Evolutionary conservation across 2,888 invertebrate genomes (phyloP).

Genomic region (Strigamia crassipes): DNA sequence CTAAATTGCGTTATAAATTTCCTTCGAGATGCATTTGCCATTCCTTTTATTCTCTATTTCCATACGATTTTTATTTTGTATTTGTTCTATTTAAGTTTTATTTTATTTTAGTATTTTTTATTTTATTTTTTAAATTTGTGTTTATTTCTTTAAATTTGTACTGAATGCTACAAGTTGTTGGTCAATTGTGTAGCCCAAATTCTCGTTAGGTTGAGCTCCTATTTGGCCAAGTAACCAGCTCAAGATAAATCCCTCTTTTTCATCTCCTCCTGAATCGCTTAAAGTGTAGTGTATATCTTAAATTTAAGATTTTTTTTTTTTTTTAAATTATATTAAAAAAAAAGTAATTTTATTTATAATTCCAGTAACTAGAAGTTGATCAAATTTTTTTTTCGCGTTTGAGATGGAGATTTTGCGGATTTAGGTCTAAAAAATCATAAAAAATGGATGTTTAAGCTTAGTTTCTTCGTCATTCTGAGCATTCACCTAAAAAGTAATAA

Average conservation of each 20-base stretch:
- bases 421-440: no score
- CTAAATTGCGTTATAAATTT: conserved; percentile 23
- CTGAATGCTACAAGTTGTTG: conserved; percentile 2
- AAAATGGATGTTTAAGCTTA: neutral
- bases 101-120: neutral
- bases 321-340: no score
- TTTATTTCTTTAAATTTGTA: neutral
- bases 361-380: no score
- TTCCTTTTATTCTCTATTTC: neutral
- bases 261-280: neutral
- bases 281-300: neutral
- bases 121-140: neutral
- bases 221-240: conserved; percentile 22
- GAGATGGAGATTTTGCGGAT: no score
- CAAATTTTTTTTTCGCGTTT: no score
- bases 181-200: neutral
- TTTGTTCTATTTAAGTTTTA: neutral
- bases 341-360: no score
- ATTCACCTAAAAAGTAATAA: conserved; percentile 29
- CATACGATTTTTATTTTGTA: neutral
- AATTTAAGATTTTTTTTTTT: no score
- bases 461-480: neutral
- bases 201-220: neutral
- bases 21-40: conserved; percentile 14
- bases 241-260: neutral